These are phyloP conservation scores for Macrosoma leucophasiata DNA, from an alignment of 2,888 invertebrate species.

Conservation along the genomic window DNA sequence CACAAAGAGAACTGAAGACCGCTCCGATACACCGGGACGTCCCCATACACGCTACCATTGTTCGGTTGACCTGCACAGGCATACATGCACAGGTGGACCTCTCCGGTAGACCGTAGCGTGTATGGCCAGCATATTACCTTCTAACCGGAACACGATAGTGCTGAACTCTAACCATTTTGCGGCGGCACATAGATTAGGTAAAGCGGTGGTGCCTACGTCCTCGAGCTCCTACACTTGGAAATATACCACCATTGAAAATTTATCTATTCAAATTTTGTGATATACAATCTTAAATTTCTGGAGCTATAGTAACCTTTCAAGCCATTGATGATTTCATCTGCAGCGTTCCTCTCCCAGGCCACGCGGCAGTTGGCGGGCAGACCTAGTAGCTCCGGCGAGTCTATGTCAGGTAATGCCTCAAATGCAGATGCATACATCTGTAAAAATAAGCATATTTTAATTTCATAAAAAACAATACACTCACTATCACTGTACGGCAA, in stretches of 20 bases:
- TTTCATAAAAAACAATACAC: neutral
- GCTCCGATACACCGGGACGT: constrained; percentile 25
- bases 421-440: constrained; percentile 82
- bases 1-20: constrained; percentile 27
- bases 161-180: too few species aligned
- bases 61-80: too few species aligned
- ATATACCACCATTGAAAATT: too few species aligned
- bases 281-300: neutral
- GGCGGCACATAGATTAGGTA: too few species aligned
- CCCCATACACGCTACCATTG: too few species aligned
- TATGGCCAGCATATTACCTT: too few species aligned
- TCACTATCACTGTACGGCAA: too few species aligned
- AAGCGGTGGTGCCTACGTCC: too few species aligned
- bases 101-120: too few species aligned
- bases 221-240: too few species aligned
- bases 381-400: constrained; percentile 86
- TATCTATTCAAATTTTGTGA: neutral
- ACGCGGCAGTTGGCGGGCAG: constrained; percentile 91
- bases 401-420: constrained; percentile 81
- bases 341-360: constrained; percentile 85
- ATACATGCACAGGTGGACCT: too few species aligned
- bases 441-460: constrained; percentile 13
- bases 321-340: constrained; percentile 76
- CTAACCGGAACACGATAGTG: too few species aligned
- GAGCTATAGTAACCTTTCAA: constrained; percentile 66